Base-by-base conservation (phyloP, 2,888 invertebrate species). In the Andrena camellia region DNA sequence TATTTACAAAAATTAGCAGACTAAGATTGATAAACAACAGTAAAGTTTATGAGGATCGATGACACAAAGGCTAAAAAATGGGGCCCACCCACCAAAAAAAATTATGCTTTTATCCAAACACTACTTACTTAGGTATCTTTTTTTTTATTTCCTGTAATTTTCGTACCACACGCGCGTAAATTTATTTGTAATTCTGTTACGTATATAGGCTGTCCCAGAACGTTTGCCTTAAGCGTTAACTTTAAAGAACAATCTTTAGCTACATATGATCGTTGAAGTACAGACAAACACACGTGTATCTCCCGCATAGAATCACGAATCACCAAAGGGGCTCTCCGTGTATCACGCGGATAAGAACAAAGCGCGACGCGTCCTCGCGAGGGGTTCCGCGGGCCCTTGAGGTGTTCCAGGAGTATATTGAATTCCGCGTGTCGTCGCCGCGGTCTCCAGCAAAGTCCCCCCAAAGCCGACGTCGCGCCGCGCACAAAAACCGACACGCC, bases 401-500 rank as follows among this genome's bases (percentile, higher is more conserved):
- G 54, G 54, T 69, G 69, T 75, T 78, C 75, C 62, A n/a, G 52
- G 52, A 72, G 35, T 78, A 77, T 72, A 83, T 81, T 70, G 81
- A 82, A 86, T 87, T 88, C 79, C 84, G n/a, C 59, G 63, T 63
- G 57, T 78, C 59, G 62, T 68, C 75, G 62, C 35, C 48, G 70
- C 60, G 70, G 70, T 69, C 84, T 35, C 33, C 60, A 31, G 63
- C 33, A 64, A 77, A 74, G 67, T 66, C 48, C 54, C 70, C 77
- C 26, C 35, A 71, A 84, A 60, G 75, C 67, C 59, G 73, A 62
- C 69, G 71, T 83, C 83, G 83, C 78, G 67, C 62, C 67, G 68
- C 62, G 85, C 48, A 77, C 85, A 89, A 87, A 88, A 89, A 85
- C 79, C 71, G 68, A 85, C 75, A 68, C 71, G 64, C 60, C 72